Base-by-base conservation (phyloP, 2,797 vertebrate species). In the Parotocinclus haroldoi region DNA sequence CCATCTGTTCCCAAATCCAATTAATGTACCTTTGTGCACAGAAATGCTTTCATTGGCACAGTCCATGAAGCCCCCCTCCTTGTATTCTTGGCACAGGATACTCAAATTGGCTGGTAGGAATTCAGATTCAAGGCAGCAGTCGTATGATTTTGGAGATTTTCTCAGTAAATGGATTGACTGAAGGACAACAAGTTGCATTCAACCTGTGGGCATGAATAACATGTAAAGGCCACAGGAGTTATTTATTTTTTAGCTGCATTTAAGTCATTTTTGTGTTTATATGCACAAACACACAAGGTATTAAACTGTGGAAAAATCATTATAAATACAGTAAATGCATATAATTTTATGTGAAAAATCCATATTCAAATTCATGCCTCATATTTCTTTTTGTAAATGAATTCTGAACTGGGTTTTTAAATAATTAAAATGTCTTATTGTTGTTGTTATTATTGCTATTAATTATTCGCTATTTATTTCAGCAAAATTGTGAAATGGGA, bases 1-100 rank as follows among this genome's bases (percentile, higher is more conserved):
- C 63, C 78, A 67, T 79, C 76, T 79, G 72, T 72, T 72, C 53
- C 68, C 66, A 76, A 68, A 77, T 78, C 74, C 65, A 74, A 66
- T 68, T 60, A 71, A 74, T 77, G 82, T 74, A 60, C 52, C 64
- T 76, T 74, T 64, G 61, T 13, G 55, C 74, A 44, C 72, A 63
- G 68, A 80, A 82, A 76, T 72, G 59, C 56, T 63, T 39, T 73
- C 19, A 39, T 37, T 16, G 17, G 64, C 69, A 62, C 53, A 9
- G 57, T 51, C 71, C 69, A 58, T 45, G 57, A 53, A 66, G 63
- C 60, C 59, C 45, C 18, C 14, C 37, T 60, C 42, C 38, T 39
- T 38, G 42, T 67, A 63, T 65, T 76, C n/a, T 57, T 82, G 74
- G 71, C 76, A 66, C 9, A 48, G 53, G 9, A 56, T 45, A 5